Evolutionary conservation across 2,888 invertebrate species (phyloP).

Genomic region (Serrognathus titanus): DNA sequence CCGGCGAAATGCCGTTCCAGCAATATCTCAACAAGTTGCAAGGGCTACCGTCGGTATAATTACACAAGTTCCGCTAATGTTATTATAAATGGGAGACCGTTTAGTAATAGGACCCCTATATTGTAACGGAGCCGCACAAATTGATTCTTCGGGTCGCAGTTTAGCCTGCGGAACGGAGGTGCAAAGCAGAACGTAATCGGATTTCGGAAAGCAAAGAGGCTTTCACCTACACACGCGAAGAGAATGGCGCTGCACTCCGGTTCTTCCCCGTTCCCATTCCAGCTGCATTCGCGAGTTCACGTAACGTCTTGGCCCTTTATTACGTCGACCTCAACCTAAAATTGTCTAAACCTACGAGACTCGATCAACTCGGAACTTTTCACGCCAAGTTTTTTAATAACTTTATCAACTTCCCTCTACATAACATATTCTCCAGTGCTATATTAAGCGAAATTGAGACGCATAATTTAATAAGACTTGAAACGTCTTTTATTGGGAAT

Average conservation of each 20-base stretch:
- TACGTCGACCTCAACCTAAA: not conserved
- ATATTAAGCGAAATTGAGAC: too few species aligned
- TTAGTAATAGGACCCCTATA: constrained; percentile 24
- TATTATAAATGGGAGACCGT: constrained; percentile 29
- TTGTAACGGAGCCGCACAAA: constrained; percentile 32
- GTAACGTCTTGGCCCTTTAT: not conserved
- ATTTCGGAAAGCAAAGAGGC: constrained; percentile 37
- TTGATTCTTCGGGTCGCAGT: constrained; percentile 35
- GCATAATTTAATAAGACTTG: too few species aligned
- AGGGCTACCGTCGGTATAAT: constrained; percentile 26
- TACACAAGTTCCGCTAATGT: constrained; percentile 31
- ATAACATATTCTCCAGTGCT: too few species aligned
- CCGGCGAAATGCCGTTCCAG: constrained; percentile 23
- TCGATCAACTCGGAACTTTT: not conserved
- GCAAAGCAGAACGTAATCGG: constrained; percentile 41
- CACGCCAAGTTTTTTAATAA: not conserved
- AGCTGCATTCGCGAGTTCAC: not conserved
- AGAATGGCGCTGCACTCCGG: constrained; percentile 1
- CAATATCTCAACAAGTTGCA: constrained; percentile 27
- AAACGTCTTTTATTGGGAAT: too few species aligned
- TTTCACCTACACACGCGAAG: constrained; percentile 19
- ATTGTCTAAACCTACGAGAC: not conserved
- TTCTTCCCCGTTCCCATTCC: constrained; percentile 2
- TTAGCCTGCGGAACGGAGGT: constrained; percentile 31
- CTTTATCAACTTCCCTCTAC: too few species aligned